These are phyloP conservation scores for Heliconius nattereri DNA, from an alignment of 1,140 invertebrate species.

Conservation along the genomic window DNA sequence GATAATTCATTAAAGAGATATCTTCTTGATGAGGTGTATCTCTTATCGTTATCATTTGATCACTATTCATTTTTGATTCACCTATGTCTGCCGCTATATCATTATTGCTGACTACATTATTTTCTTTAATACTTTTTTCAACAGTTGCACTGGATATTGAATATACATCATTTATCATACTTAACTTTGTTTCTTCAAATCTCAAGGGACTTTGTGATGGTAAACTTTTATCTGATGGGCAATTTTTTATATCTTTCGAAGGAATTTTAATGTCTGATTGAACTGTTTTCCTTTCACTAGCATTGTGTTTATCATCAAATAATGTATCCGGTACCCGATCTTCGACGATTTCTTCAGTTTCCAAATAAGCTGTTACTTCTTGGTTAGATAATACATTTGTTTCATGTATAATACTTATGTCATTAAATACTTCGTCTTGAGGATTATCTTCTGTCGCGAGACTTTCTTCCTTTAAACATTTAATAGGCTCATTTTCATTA, in stretches of 20 bases:
- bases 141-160: background rate
- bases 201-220: background rate
- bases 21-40: background rate
- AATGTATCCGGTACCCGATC: background rate
- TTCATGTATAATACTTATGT: background rate
- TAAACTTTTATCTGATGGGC: background rate
- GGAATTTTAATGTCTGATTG: background rate
- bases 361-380: background rate
- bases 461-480: background rate
- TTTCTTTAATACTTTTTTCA: background rate
- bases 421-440: background rate
- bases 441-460: background rate
- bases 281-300: background rate
- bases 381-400: background rate
- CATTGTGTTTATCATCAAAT: background rate
- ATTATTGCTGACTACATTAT: background rate
- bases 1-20: background rate
- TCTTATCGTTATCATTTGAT: background rate
- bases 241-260: background rate
- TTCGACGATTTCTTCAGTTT: background rate
- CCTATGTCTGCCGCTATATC: background rate
- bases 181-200: background rate
- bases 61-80: background rate
- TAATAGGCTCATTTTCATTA: slow-evolving; percentile 1
- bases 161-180: background rate